A percentile compares a stretch with the other conserved stretches of the same genome.
Conservation (phyloP, 2,797 vertebrate species). For the Coranthus polyacanthus region DNA sequence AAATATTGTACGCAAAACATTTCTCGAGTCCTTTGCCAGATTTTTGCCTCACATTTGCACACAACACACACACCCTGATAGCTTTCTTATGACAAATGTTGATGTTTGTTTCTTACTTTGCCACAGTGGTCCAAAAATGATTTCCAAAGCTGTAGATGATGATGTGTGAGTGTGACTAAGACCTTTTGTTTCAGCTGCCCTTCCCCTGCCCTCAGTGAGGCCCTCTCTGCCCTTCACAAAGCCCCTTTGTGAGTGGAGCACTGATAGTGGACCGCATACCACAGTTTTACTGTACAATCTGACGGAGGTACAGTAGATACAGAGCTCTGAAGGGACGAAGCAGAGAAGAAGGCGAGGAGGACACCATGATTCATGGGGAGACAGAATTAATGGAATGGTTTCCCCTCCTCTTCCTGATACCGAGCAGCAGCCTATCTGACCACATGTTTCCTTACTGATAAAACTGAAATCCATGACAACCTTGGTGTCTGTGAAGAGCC, state of each 20-base stretch:
- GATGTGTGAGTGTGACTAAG: conserved; percentile 4
- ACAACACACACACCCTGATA: too few relatives aligned
- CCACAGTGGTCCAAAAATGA: too few relatives aligned
- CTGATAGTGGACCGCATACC: conserved; percentile 55
- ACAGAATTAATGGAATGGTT: conserved; percentile 39
- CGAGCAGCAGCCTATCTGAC: conserved; percentile 44
- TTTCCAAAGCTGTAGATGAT: conserved; percentile 1
- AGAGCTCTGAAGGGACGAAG: conserved; percentile 14
- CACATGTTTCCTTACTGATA: conserved; percentile 69
- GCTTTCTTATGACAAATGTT: too few relatives aligned
- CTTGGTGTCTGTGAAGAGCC: conserved; percentile 54
- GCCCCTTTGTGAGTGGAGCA: conserved; percentile 45
- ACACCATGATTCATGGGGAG: conserved; percentile 45
- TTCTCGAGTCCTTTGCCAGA: too few relatives aligned
- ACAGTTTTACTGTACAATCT: conserved; percentile 50
- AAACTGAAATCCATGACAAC: conserved; percentile 68
- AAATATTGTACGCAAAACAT: too few relatives aligned
- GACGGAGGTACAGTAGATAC: conserved; percentile 25
- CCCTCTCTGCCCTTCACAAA: conserved; percentile 44
- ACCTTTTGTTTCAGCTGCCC: conserved; percentile 10
- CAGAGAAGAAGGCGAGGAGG: conserved; percentile 26
- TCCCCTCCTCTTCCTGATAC: conserved; percentile 35
- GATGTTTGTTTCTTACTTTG: too few relatives aligned
- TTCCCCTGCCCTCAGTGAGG: conserved; percentile 25
- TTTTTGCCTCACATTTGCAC: too few relatives aligned